Conservation (phyloP, 2,113 vertebrate genomes). For the Labeo catla region DNA sequence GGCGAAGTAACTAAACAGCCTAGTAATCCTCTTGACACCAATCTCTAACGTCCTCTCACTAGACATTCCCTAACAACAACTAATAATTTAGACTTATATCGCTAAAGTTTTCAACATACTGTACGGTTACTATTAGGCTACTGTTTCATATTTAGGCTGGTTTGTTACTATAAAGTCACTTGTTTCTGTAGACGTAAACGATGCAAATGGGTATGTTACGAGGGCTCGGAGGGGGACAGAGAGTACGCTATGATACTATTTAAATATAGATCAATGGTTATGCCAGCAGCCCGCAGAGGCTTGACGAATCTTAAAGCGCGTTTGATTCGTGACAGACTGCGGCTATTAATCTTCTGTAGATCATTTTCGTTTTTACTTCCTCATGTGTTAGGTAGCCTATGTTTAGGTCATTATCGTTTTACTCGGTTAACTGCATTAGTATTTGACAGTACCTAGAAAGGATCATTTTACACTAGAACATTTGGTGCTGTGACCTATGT, state of each 20-base stretch:
- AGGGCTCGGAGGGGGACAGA: not conserved
- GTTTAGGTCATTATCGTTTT: too few species aligned
- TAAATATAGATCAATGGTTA: not conserved
- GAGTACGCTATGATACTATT: not conserved
- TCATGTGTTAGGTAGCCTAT: not conserved
- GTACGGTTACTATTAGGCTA: not conserved
- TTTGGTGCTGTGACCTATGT: not conserved
- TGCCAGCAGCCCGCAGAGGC: not conserved
- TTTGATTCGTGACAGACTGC: not conserved
- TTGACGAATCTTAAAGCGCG: not conserved
- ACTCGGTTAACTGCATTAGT: too few species aligned
- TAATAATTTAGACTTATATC: not conserved
- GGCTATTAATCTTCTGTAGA: too few species aligned
- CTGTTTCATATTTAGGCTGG: not conserved
- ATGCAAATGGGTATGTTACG: not conserved
- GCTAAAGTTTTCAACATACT: not conserved
- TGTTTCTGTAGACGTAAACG: not conserved
- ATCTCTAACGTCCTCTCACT: slow-evolving; percentile 3
- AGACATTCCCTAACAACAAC: not conserved
- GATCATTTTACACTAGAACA: not conserved
- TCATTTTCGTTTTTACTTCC: not conserved
- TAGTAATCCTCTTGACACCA: slow-evolving; percentile 40
- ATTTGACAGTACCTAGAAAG: too few species aligned
- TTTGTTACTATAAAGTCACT: not conserved
- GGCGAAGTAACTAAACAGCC: not conserved